Evolutionary conservation across 2,113 vertebrate genomes (phyloP).

Genomic region (Mandrillus leucophaeus): DNA sequence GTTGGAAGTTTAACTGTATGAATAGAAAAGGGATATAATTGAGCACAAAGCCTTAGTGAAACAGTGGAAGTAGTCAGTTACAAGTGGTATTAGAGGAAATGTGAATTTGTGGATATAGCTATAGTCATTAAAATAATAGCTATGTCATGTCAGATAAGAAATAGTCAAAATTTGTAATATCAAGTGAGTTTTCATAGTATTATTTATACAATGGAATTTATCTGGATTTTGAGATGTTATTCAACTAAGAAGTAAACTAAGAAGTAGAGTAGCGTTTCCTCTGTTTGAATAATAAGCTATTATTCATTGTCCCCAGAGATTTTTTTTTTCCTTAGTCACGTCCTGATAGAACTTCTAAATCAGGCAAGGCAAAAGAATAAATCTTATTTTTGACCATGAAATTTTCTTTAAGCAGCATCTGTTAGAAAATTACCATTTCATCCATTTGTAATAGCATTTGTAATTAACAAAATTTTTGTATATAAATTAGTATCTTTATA

Average conservation of each 20-base stretch:
- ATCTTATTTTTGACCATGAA: not conserved
- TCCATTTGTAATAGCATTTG: not conserved
- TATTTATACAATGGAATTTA: slow-evolving; percentile 34
- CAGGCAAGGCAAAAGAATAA: not conserved
- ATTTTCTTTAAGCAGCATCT: slow-evolving; percentile 26
- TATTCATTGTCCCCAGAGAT: not conserved
- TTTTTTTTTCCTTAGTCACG: not conserved
- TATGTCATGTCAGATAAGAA: not conserved
- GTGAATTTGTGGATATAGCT: not conserved
- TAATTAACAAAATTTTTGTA: not conserved
- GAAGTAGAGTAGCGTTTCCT: not conserved
- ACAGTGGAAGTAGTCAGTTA: not conserved
- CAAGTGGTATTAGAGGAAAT: not conserved
- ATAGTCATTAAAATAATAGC: not conserved
- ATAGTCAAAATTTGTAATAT: not conserved
- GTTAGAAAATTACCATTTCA: not conserved
- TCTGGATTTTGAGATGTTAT: not conserved
- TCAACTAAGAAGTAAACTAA: slow-evolving; percentile 37
- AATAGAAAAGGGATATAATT: not conserved
- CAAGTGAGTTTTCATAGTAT: not conserved
- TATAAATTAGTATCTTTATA: not conserved
- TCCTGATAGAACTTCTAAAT: not conserved
- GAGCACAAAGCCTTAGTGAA: not conserved
- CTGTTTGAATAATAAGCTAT: slow-evolving; percentile 1
- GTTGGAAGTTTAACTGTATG: not conserved